Percentiles rank a stretch among this genome's conserved stretches.
These are phyloP conservation scores for Pegoplata infirma DNA, from an alignment of 2,888 invertebrate species.

Conservation along the genomic window DNA sequence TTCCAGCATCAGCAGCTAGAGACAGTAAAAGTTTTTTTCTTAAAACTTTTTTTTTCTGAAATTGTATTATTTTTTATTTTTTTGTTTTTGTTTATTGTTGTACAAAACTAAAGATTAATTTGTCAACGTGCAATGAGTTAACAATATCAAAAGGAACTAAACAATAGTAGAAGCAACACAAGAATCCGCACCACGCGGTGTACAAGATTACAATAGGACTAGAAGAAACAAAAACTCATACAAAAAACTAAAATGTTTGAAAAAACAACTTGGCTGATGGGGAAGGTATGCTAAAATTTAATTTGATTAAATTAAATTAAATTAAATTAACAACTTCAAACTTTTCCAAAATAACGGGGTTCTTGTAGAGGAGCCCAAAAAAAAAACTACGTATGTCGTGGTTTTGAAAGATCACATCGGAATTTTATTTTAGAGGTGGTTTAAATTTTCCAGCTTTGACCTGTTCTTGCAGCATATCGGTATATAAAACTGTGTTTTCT, in stretches of 20 bases:
- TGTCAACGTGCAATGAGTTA: constrained; percentile 51
- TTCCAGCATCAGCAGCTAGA: constrained; percentile 39
- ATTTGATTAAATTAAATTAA: no score
- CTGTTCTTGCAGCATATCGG: no score
- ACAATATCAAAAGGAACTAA: constrained; percentile 33
- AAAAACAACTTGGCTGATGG: not conserved
- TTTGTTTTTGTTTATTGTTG: constrained; percentile 9
- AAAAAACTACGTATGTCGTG: no score
- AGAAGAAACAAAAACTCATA: not conserved
- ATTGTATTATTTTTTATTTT: not conserved
- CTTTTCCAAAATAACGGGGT: no score
- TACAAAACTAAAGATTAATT: constrained; percentile 57
- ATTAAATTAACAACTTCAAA: no score
- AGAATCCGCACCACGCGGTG: not conserved
- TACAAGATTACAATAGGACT: not conserved
- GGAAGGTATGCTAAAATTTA: not conserved
- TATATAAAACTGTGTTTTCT: no score
- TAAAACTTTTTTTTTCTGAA: constrained; percentile 32
- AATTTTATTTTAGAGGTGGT: no score
- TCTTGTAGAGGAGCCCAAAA: no score
- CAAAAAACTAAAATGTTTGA: no score
- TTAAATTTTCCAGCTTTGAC: no score
- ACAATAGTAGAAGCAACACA: not conserved
- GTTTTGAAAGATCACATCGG: no score
- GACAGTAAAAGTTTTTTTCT: constrained; percentile 18